These are phyloP conservation scores for Mus caroli DNA, from an alignment of 2,797 vertebrate genomes.

Conservation along the genomic window DNA sequence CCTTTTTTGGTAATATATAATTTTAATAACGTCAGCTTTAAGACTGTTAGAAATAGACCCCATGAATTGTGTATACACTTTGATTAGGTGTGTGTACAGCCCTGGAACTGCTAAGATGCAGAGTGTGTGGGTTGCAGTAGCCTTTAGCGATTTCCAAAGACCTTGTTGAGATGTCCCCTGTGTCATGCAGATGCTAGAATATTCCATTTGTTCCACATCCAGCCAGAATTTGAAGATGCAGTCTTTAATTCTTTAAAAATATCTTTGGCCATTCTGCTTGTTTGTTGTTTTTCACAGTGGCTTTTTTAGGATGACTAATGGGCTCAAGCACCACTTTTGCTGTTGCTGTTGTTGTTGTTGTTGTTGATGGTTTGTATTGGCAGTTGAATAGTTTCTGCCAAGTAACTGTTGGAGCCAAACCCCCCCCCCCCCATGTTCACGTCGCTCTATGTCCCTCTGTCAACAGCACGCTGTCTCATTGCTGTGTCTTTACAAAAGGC, in stretches of 20 bases:
- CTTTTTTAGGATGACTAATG: conserved; percentile 33
- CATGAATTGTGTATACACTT: background rate
- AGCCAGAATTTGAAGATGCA: background rate
- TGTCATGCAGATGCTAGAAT: background rate
- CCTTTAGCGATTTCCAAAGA: background rate
- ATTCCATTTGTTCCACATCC: background rate
- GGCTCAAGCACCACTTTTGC: background rate
- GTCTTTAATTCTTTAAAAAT: conserved; percentile 17
- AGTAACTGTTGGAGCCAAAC: background rate
- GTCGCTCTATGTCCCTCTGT: background rate
- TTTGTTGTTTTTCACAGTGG: background rate
- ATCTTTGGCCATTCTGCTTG: background rate
- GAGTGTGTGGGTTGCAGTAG: background rate
- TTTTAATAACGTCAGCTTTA: conserved; percentile 12
- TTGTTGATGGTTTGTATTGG: background rate
- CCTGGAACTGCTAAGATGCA: background rate
- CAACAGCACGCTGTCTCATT: background rate
- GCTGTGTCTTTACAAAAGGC: background rate
- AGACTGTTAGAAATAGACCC: background rate
- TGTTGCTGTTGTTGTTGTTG: background rate
- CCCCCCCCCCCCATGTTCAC: background rate
- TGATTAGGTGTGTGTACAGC: background rate
- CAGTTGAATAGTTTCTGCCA: background rate
- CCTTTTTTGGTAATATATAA: conserved; percentile 36
- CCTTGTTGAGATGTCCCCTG: background rate